A percentile compares a stretch with the other conserved stretches of the same genome.
phyloP scores from a whole-genome alignment of 2,797 vertebrate genomes.

The Anguilla obscura region DNA sequence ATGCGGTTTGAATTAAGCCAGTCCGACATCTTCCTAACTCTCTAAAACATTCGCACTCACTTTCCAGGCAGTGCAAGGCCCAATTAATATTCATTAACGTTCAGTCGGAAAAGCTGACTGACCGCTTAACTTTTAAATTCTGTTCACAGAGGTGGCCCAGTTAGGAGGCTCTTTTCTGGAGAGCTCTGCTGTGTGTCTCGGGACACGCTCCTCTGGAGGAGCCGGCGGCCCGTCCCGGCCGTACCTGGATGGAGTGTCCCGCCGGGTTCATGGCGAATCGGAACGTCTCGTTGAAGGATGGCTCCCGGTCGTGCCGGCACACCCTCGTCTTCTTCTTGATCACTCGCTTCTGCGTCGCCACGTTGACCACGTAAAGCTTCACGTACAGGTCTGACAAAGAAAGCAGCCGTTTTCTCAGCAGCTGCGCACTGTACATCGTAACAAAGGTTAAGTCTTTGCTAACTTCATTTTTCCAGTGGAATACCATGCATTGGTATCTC shows the following conservation, averaged over 20 bases:
- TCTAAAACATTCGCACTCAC: not conserved
- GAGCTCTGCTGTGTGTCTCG: not conserved
- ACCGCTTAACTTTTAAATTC: not conserved
- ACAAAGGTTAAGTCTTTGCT: not conserved
- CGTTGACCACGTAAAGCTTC: slow-evolving; percentile 95
- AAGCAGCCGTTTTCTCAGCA: not conserved
- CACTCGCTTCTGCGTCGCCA: slow-evolving; percentile 95
- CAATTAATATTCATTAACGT: not conserved
- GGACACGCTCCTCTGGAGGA: not conserved
- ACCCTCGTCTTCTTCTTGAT: slow-evolving; percentile 99
- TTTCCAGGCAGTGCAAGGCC: not conserved
- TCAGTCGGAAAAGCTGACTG: not conserved
- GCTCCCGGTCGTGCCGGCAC: slow-evolving; percentile 95
- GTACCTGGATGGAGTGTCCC: slow-evolving; percentile 95
- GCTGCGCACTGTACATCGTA: not conserved
- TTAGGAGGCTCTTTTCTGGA: too few relatives aligned
- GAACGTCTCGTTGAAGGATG: slow-evolving; percentile 97
- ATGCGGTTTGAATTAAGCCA: not conserved
- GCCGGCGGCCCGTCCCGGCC: not conserved
- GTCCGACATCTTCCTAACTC: not conserved
- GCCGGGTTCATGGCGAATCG: slow-evolving; percentile 94
- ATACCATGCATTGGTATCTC: not conserved
- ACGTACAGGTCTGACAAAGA: slow-evolving; percentile 87
- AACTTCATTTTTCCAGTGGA: not conserved
- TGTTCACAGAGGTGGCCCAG: not conserved